phyloP scores from a whole-genome alignment of 2,888 invertebrate genomes.

The Tanytarsus gracilentus region DNA sequence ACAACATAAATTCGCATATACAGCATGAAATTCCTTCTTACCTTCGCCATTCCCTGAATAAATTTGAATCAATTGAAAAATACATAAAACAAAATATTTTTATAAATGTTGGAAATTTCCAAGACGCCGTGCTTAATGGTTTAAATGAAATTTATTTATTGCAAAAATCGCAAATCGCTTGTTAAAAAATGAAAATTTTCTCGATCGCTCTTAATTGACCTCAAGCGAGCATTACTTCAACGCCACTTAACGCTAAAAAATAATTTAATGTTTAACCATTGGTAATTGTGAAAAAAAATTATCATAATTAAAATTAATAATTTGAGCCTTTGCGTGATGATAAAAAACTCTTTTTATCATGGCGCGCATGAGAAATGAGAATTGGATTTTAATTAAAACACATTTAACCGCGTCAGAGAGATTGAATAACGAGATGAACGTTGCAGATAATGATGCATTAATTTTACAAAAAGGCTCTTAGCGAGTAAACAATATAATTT shows the following conservation, averaged over 20 bases:
- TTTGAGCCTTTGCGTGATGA: too few species aligned
- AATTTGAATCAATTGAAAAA: constrained; percentile 1
- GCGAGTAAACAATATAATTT: constrained; percentile 16
- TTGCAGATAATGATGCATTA: constrained; percentile 15
- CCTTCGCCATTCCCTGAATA: too few species aligned
- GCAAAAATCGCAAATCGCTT: background rate
- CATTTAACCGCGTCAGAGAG: constrained; percentile 7
- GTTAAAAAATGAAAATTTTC: background rate
- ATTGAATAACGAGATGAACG: constrained; percentile 16
- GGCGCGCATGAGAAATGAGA: constrained; percentile 5
- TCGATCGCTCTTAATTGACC: background rate
- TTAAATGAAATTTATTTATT: constrained; percentile 25
- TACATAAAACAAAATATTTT: background rate
- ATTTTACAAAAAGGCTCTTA: constrained; percentile 14
- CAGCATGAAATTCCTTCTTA: too few species aligned
- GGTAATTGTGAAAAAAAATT: constrained; percentile 1
- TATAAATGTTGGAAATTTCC: constrained; percentile 8
- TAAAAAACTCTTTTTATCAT: background rate
- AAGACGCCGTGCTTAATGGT: constrained; percentile 22
- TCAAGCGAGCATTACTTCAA: background rate
- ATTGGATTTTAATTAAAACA: constrained; percentile 13
- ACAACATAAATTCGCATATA: too few species aligned
- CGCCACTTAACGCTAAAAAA: too few species aligned
- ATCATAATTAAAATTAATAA: constrained; percentile 19
- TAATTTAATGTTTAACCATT: too few species aligned